Evolutionary conservation across 2,888 invertebrate species (phyloP).

Genomic region (Invenusta paracnida): DNA sequence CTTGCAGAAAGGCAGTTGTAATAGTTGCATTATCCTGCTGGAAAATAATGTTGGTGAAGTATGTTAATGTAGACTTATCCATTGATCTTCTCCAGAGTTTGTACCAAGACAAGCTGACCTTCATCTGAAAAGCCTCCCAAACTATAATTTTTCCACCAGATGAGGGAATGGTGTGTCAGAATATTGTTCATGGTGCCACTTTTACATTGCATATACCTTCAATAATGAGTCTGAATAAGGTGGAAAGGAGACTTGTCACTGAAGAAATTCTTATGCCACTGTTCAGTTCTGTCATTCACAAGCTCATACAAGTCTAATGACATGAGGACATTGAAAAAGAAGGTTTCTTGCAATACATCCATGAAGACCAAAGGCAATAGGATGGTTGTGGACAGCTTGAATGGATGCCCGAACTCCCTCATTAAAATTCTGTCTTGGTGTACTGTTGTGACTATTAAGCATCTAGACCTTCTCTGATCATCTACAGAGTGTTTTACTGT

Average conservation of each 20-base stretch:
- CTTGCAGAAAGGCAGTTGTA: not conserved
- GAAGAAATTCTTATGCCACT: not conserved
- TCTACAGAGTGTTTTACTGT: no score
- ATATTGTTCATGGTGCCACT: not conserved
- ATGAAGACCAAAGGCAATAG: not conserved
- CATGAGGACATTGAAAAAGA: not conserved
- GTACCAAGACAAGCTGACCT: not conserved
- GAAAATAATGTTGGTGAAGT: not conserved
- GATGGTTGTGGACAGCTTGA: not conserved
- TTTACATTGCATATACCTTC: not conserved
- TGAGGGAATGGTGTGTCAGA: not conserved
- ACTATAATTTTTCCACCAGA: not conserved
- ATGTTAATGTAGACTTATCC: not conserved
- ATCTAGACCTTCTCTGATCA: no score
- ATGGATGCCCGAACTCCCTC: not conserved
- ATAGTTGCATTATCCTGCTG: not conserved
- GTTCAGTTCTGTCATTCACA: not conserved
- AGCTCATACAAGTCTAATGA: not conserved
- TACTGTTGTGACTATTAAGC: no score
- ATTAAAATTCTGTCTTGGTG: not conserved
- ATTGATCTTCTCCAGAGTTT: not conserved
- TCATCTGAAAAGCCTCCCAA: not conserved
- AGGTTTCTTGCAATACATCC: not conserved
- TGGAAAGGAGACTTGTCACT: not conserved
- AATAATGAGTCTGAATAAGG: not conserved